Base-by-base conservation (phyloP, 2,797 vertebrate species). In the Limosa lapponica region DNA sequence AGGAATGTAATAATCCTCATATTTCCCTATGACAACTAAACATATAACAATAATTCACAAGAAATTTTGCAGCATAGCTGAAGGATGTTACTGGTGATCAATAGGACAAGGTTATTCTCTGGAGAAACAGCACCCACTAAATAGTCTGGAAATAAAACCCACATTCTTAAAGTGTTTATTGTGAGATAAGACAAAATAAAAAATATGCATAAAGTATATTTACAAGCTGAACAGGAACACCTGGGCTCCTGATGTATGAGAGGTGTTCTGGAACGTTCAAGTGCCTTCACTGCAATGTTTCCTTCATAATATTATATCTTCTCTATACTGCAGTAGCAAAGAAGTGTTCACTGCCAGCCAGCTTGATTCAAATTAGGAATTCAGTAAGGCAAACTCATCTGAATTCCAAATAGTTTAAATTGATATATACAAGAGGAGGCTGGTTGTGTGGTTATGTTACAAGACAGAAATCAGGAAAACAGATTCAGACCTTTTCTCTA, bases 321-420 rank as follows among this genome's bases (percentile, higher is more conserved):
- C 65, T 52, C 77, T 86, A 75, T 65, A 77, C 36, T 86, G 57
- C 75, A 72, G 46, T 65, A 89, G 65, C 64, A 71, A 92, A 86
- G 65, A 79, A 46, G 24, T 67, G 83, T 81, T 71, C 64, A 54
- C 39, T 66, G 48, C 36, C 84, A 93, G 65, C 2, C 41, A 92
- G 43, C 43, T 81, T 93, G 82, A 80, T 83, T 83, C 79, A 93
- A 89, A 95, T 96, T 94, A 95, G 65, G 72, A 88, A 96, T 95
- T 72, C 91, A 92, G 89, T 70, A 85, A 78, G 43, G 87, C 72
- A 96, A 94, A 91, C 85, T 95, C 91, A 95, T 95, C 69, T 93
- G 85, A 97, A 96, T 94, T 93, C 92, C 89, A 94, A 94, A 86
- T 88, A 85, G 39, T 86, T 92, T 58, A 93, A 95, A 96, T 57